Base-by-base conservation (phyloP, 2,113 vertebrate species). In the Rhagologus leucostigma region DNA sequence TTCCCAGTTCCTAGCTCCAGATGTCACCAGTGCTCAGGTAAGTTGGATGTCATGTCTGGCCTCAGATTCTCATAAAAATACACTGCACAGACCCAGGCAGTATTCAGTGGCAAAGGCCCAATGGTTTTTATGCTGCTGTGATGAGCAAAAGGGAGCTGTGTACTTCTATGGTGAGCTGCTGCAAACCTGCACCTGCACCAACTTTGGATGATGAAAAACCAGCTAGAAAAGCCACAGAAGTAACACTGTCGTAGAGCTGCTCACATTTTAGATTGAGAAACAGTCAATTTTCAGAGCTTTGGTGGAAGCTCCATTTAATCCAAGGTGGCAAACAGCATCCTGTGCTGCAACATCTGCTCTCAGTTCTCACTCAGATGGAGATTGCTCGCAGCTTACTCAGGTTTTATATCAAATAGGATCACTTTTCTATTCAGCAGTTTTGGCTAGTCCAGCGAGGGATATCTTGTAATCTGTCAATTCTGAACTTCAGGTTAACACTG, bases 11-110 rank as follows among this genome's bases (percentile, higher is more conserved):
- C 98, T 99, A 8, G 99, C 99, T 42, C 99, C 99, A 1, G 99
- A 99, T 92, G 99, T 99, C 96, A 99, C 99, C 44, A 99, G 99
- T 89, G 99, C 99, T 95, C 99, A 99, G 97, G 99, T 99, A 67
- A 83, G 93, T 67, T 35, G 49, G 55, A 26, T 47, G 46, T 52
- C 16, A 2, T 4, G 7, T 47, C 65, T 80, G 26, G 6, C 52
- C 56, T 71, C n/a, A 46, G 29, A 27, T 47, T 33, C 55, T 87
- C 60, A 16, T 53, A 41, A 44, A 82, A 81, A 57, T 12, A 14
- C 2, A 3, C n/a, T 15, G 14, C 19, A 4, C 16, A 13, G 39
- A 19, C 10, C 41, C 5, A 16, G 63, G 39, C 68, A 30, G 6
- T 23, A 7, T 26, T 65, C 21, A 23, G 18, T 47, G 46, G 9